A percentile compares a stretch with the other conserved stretches of the same genome.
Conservation (phyloP, 1,140 invertebrate genomes). For the Rhagoletis zephyria region DNA sequence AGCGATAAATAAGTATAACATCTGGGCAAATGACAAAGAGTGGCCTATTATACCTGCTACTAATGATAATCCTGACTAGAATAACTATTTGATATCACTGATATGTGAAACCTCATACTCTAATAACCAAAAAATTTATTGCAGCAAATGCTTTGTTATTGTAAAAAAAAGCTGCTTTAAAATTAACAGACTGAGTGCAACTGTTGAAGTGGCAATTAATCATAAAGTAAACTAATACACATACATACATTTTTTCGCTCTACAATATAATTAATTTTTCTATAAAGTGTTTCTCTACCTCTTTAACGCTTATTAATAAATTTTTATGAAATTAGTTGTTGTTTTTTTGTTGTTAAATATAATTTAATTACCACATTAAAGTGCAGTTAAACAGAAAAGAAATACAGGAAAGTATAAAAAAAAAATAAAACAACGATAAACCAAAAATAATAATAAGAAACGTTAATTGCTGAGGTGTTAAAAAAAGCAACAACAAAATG, state of each 20-base stretch:
- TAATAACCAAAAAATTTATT: slow-evolving; percentile 33
- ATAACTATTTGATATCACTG: neutral
- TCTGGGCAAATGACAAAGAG: too few species aligned
- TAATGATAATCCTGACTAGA: too few species aligned
- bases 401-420: neutral
- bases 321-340: neutral
- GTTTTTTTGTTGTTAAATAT: slow-evolving; percentile 4
- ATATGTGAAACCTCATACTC: slow-evolving; percentile 10
- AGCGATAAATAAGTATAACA: too few species aligned
- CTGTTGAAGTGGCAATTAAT: slow-evolving; percentile 29
- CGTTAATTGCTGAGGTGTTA: slow-evolving; percentile 40
- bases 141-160: slow-evolving; percentile 18
- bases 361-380: slow-evolving; percentile 43
- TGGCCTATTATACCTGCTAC: too few species aligned
- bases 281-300: neutral
- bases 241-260: neutral
- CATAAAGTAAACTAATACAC: slow-evolving; percentile 11
- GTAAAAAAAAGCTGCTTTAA: neutral
- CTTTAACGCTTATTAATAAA: neutral
- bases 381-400: slow-evolving; percentile 11
- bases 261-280: too few species aligned
- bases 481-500: slow-evolving; percentile 26
- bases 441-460: slow-evolving; percentile 11
- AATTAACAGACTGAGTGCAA: neutral
- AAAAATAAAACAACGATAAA: neutral